Base-by-base conservation (phyloP, 2,113 vertebrate species). In the Megaceryle torquata region DNA sequence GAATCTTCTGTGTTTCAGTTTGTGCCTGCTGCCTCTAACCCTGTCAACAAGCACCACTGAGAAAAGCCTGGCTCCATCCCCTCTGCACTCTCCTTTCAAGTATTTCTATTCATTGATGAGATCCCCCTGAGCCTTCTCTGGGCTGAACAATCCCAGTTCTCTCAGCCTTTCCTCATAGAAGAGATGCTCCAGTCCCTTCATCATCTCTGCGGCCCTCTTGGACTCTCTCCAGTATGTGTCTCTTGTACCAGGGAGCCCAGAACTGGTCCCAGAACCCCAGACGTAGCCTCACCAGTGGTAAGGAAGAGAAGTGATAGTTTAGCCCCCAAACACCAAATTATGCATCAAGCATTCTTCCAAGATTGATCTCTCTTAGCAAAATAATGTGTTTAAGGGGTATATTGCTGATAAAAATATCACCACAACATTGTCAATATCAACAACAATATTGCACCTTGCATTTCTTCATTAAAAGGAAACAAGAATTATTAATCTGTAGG, bases 301-400 rank as follows among this genome's bases (percentile, higher is more conserved):
- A 77, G 51, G 37, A 82, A 28, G 6, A 77, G 9, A 3, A 74
- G 2, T 6, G 16, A 11, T 17, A 82, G 41, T 61, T 75, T 57
- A 75, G 29, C 19, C 22, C 22, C 15, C 54, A 60, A 67, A 86
- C 10, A 57, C 4, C 48, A 44, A 82, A 70, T 8, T 12, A 33
- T 3, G 9, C 33, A 70, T 4, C 29, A 57, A 87, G 10, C 15
- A 43, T 43, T 56, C 88, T 67, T 48, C 22, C 41, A 43, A 86
- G 25, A 92, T 21, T 1, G 0, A 37, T 12, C 10, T 5, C 24
- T 29, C 21, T 3, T 2, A 41, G 24, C 0, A 50, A 63, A 50
- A 51, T 35, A 35, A 26, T 0, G 2, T 43, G 41, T 70, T 29
- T 69, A 63, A 69, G 24, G 12, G 12, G 12, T 76, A 28, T 33